phyloP scores from a whole-genome alignment of 2,797 vertebrate genomes.

The Buphagus erythrorhynchus region DNA sequence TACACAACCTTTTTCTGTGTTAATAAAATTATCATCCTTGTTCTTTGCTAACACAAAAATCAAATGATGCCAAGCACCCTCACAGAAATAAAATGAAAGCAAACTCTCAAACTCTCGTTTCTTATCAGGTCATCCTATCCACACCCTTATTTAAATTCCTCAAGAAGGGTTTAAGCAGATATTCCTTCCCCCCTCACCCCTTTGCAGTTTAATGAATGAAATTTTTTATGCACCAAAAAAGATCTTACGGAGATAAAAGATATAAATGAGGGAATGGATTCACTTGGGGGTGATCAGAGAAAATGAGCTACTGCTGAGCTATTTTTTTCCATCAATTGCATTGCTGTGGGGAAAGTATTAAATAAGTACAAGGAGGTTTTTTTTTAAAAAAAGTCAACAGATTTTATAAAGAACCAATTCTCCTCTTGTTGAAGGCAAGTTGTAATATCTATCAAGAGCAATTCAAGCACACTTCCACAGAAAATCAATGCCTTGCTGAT shows the following conservation, averaged over 20 bases:
- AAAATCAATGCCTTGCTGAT: neutral
- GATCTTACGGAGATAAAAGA: neutral
- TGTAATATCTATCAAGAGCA: neutral
- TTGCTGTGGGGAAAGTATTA: constrained; percentile 8
- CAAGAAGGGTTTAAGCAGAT: neutral
- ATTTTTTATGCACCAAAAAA: neutral
- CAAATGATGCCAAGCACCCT: neutral
- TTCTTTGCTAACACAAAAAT: neutral
- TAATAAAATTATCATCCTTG: neutral
- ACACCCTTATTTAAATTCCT: neutral
- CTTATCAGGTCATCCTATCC: neutral
- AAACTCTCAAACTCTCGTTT: neutral
- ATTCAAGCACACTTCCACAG: neutral
- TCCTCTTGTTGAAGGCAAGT: neutral
- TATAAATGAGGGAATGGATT: constrained; percentile 32
- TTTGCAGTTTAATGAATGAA: constrained; percentile 13
- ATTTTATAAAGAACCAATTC: neutral
- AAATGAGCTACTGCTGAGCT: neutral
- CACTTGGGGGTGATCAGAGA: neutral
- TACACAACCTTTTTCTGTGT: neutral
- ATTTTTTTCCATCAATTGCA: neutral
- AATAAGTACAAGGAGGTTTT: neutral
- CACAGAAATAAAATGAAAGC: neutral
- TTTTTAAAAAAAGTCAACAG: neutral
- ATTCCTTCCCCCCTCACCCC: neutral